A percentile compares a stretch with the other conserved stretches of the same genome.
Evolutionary conservation across 2,888 invertebrate genomes (phyloP).

Genomic region (Acleris laterana): DNA sequence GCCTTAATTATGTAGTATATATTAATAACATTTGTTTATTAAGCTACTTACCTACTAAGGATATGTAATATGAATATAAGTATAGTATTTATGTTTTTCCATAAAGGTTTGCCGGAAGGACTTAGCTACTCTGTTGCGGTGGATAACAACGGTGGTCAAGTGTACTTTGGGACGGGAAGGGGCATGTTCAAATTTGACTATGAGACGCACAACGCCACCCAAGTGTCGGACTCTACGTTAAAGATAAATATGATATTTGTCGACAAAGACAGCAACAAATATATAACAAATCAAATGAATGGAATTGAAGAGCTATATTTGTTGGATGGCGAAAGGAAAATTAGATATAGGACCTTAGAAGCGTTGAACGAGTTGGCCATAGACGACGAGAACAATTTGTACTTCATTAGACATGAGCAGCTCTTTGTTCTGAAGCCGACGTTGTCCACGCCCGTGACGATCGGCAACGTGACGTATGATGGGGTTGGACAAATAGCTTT

Average conservation of each 20-base stretch:
- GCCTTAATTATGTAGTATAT: too few species aligned
- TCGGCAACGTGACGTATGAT: conserved; percentile 61
- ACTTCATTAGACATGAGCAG: conserved; percentile 64
- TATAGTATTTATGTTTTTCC: conserved; percentile 27
- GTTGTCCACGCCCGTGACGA: conserved; percentile 52
- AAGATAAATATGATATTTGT: conserved; percentile 67
- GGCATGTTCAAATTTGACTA: conserved; percentile 68
- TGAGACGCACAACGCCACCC: conserved; percentile 54
- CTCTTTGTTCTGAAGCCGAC: conserved; percentile 61
- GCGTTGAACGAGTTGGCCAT: conserved; percentile 67
- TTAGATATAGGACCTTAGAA: conserved; percentile 58
- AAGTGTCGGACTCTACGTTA: conserved; percentile 53
- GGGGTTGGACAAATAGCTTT: conserved; percentile 70
- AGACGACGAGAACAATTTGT: conserved; percentile 69
- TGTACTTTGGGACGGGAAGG: conserved; percentile 69
- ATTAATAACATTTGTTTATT: too few species aligned
- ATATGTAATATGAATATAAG: not conserved
- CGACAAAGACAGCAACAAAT: conserved; percentile 71
- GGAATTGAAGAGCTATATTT: conserved; percentile 68
- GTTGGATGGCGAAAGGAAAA: conserved; percentile 61
- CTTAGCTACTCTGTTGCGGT: conserved; percentile 69
- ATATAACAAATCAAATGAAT: conserved; percentile 62
- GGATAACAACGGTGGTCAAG: conserved; percentile 59
- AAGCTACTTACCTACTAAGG: too few species aligned
- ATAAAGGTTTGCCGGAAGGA: conserved; percentile 64